Conservation (phyloP, 2,113 vertebrate species). For the Oryctolagus cuniculus region mOryCun1.1 NC_091449.1:49272501-49273000, state of each 20-base stretch:
- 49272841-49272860: neutral
- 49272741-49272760: neutral
- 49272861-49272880: neutral
- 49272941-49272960: neutral
- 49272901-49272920: neutral
- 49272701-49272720: no score
- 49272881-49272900: neutral
- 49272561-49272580: no score
- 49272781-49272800: neutral
- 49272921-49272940: neutral
- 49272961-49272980: neutral
- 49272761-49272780: neutral
- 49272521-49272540: no score
- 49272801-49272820: neutral
- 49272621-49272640: no score
- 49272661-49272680: no score
- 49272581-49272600: no score
- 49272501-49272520: no score
- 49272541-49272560: no score
- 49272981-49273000: neutral
- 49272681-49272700: no score
- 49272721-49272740: neutral
- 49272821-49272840: neutral
- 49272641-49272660: no score
- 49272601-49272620: no score